Conservation (phyloP, 2,797 vertebrate species). For the Petrocephalus sullivani region DNA sequence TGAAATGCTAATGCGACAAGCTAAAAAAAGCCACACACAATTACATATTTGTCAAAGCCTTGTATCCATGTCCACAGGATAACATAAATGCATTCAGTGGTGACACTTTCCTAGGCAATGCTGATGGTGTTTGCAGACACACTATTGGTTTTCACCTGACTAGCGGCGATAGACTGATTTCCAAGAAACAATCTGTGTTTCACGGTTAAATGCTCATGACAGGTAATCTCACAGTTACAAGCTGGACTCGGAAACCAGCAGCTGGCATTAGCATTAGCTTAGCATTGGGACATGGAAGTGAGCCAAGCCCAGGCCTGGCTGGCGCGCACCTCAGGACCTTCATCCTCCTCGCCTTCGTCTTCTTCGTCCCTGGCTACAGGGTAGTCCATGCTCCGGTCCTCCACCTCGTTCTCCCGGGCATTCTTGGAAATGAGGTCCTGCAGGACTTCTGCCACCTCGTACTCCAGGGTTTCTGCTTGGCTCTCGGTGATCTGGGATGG, state of each 20-base stretch:
- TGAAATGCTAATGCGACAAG: not conserved
- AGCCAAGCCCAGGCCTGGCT: not conserved
- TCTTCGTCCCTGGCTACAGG: constrained; percentile 54
- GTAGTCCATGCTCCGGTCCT: constrained; percentile 63
- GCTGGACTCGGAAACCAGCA: not conserved
- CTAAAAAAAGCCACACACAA: not conserved
- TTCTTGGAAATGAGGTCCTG: constrained; percentile 92
- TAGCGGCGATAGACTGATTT: not conserved
- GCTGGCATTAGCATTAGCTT: not conserved
- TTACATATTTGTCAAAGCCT: not conserved
- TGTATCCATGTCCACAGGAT: not conserved
- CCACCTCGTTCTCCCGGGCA: constrained; percentile 78
- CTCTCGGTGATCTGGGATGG: constrained; percentile 83
- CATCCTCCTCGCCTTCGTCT: constrained; percentile 42
- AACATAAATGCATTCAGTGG: not conserved
- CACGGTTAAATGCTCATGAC: not conserved
- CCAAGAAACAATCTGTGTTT: not conserved
- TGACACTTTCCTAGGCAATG: not conserved
- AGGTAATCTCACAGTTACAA: not conserved
- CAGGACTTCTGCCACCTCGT: constrained; percentile 90
- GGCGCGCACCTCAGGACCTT: constrained; percentile 59
- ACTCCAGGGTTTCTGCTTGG: constrained; percentile 91
- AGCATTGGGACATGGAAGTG: not conserved
- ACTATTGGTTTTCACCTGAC: not conserved
- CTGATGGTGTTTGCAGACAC: not conserved